Percentiles rank a stretch among this genome's conserved stretches.
These are phyloP conservation scores for Etia nguti DNA, from an alignment of 2,113 vertebrate genomes.

Conservation along the genomic window DNA sequence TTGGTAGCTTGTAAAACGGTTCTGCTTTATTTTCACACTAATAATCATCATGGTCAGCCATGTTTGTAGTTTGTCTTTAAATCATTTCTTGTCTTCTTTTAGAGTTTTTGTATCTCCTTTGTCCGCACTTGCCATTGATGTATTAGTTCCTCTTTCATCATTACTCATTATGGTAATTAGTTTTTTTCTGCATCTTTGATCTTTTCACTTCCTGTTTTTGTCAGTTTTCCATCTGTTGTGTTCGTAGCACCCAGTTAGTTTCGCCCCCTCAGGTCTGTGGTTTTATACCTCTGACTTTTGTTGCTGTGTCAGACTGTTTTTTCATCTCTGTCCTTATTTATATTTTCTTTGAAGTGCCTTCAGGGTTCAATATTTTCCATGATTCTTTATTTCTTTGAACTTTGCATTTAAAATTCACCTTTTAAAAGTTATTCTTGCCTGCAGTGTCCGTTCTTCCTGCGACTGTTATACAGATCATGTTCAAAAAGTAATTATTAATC, in stretches of 20 bases:
- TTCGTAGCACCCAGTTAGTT: not conserved
- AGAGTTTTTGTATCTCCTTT: not conserved
- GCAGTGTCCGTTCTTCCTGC: accelerated
- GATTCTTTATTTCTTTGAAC: not conserved
- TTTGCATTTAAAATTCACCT: not conserved
- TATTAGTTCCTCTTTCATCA: not conserved
- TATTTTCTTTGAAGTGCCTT: not conserved
- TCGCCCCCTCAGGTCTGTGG: not conserved
- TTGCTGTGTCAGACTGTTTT: not conserved
- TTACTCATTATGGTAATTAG: accelerated
- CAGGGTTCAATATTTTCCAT: not conserved
- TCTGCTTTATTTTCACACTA: not conserved
- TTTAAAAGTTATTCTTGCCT: accelerated
- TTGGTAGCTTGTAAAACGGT: not conserved
- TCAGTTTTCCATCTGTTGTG: not conserved
- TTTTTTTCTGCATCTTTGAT: not conserved
- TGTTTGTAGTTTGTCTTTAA: not conserved
- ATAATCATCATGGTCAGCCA: not conserved
- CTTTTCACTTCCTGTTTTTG: not conserved
- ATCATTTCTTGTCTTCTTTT: not conserved
- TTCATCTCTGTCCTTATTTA: not conserved
- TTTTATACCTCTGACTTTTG: not conserved
- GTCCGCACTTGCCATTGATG: accelerated
- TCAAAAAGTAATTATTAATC: not conserved
- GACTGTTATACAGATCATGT: accelerated